These are phyloP conservation scores for Theretra japonica DNA, from an alignment of 2,888 invertebrate genomes.

Conservation along the genomic window DNA sequence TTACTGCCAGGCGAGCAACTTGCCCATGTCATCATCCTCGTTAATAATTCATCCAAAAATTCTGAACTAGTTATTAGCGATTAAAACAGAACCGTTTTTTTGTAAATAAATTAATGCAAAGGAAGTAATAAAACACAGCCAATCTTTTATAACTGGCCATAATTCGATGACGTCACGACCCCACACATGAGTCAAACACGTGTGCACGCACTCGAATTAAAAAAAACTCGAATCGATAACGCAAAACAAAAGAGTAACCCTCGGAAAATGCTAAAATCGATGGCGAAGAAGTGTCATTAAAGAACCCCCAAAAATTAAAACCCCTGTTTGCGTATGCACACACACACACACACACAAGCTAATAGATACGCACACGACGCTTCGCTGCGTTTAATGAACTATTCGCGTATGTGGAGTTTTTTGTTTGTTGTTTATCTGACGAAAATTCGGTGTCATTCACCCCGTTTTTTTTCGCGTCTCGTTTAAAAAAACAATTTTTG, in stretches of 20 bases:
- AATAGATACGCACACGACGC: constrained; percentile 60
- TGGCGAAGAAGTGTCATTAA: constrained; percentile 84
- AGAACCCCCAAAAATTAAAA: constrained; percentile 84
- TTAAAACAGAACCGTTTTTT: too few species aligned
- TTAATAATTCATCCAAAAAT: too few species aligned
- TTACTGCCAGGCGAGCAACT: too few species aligned
- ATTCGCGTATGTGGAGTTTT: constrained; percentile 50
- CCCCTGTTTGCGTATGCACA: constrained; percentile 65
- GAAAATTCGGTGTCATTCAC: constrained; percentile 32
- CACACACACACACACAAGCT: constrained; percentile 61
- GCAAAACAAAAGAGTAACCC: constrained; percentile 82
- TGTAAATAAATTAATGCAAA: not conserved
- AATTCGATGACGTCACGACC: constrained; percentile 49
- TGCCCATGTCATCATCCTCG: too few species aligned
- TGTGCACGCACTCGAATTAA: constrained; percentile 65
- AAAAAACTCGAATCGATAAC: constrained; percentile 72
- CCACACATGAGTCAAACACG: constrained; percentile 57
- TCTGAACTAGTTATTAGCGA: too few species aligned
- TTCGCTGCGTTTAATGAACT: constrained; percentile 47
- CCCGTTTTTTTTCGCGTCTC: constrained; percentile 20
- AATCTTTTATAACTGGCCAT: not conserved
- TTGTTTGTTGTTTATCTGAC: constrained; percentile 35
- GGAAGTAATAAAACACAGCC: not conserved
- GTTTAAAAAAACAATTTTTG: not conserved
- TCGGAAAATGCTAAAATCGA: constrained; percentile 81